Evolutionary conservation across 2,113 vertebrate species (phyloP), one percentile per base, ranked within the genome.

Genomic region (Copsychus sechellarum): DNA sequence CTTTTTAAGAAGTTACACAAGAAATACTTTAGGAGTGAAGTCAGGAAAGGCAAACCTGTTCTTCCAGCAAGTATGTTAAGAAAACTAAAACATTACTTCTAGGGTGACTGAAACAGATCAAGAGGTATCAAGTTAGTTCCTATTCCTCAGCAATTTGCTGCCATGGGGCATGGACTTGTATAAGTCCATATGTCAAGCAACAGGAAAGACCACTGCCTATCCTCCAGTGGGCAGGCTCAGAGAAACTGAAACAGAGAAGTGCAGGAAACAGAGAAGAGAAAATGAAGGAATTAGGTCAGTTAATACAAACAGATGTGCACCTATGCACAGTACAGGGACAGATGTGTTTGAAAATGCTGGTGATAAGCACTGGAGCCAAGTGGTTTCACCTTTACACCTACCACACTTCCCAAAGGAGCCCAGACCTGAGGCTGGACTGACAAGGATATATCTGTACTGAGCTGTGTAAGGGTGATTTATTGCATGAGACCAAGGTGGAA

Each of bases 1-100:
- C 8, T 69, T 94, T 94, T 91, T 56, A 56, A 92, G 69, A 94
- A 93, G 61, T 71, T 74, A 65, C 65, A 78, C 54, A 64, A 70
- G 43, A 91, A 81, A 48, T 67, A 72, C 56, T 65, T 88, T 11
- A 78, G 61, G 40, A 86, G 70, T 71, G 86, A 93, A 48, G 48
- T 67, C 53, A 83, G 31, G 38, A 95, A 42, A 86, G n/a, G 38
- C 87, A 34, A 92, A 95, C 73, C 43, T 67, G 78, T 88, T 93
- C n/a, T 86, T 89, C 65, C 31, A 67, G 65, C 26, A 92, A 84
- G 80, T 47, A 64, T 1, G 5, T 43, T 81, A 86, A 91, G 43
- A 70, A 88, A 91, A 81, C 14, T 12, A 45, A 82, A 88, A 31
- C 48, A 89, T 51, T 64, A 50, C 56, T 88, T 84, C 70, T 84